phyloP scores from a whole-genome alignment of 1,140 invertebrate genomes.

The Polypedilum vanderplanki region DNA sequence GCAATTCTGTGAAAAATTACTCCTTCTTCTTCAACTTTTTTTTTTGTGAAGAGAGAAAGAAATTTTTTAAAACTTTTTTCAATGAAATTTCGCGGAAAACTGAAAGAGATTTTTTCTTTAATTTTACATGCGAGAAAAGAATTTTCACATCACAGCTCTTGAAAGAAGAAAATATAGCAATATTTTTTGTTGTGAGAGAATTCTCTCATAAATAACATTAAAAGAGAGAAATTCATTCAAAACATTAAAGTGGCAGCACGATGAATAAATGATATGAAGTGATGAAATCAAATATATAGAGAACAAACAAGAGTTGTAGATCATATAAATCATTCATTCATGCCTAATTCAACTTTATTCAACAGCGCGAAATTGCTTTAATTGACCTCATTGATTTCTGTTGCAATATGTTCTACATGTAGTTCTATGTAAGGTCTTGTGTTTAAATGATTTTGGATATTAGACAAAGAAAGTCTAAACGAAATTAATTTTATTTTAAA shows the following conservation, averaged over 20 bases:
- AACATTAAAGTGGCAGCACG: neutral
- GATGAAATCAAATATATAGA: slow-evolving; percentile 1
- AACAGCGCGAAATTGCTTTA: slow-evolving; percentile 4
- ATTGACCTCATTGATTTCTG: slow-evolving; percentile 4
- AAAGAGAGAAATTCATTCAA: neutral
- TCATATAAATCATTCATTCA: neutral
- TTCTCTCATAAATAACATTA: no score
- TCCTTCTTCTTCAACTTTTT: neutral
- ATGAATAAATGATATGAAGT: slow-evolving; percentile 19
- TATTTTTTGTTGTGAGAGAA: no score
- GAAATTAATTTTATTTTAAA: no score
- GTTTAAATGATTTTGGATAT: no score
- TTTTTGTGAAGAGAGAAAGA: neutral
- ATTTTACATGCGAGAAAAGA: neutral
- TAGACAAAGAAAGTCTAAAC: no score
- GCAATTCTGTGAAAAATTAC: neutral
- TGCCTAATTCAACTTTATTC: neutral
- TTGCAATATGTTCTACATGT: no score
- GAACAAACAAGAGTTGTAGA: neutral
- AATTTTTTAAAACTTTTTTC: slow-evolving; percentile 7
- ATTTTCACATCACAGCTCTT: neutral
- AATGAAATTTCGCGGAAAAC: slow-evolving; percentile 17
- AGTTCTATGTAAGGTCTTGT: no score
- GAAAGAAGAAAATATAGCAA: no score
- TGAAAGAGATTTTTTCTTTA: neutral